These are phyloP conservation scores for Darwinula stevensoni DNA, from an alignment of 2,888 invertebrate species.

Conservation along the genomic window DNA sequence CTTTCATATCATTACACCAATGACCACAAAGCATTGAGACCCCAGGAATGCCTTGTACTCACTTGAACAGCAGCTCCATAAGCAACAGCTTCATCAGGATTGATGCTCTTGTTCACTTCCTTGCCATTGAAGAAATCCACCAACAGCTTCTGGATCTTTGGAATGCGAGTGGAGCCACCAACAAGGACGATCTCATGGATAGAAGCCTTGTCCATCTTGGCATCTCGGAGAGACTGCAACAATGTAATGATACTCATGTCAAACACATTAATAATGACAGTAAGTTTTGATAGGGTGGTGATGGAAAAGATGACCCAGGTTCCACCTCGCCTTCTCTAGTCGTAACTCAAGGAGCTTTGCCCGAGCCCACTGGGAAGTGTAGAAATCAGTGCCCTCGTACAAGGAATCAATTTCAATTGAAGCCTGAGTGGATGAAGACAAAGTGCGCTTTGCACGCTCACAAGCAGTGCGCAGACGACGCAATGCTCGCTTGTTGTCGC, in stretches of 20 bases:
- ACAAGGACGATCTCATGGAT: constrained; percentile 27
- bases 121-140: constrained; percentile 23
- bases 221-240: constrained; percentile 28
- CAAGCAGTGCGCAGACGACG: constrained; percentile 20
- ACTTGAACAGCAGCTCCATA: constrained; percentile 35
- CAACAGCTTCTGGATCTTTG: constrained; percentile 30
- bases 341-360: constrained; percentile 36
- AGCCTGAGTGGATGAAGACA: too few species aligned
- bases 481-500: not conserved
- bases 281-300: too few species aligned
- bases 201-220: constrained; percentile 25
- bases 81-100: constrained; percentile 38
- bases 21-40: too few species aligned
- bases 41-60: too few species aligned
- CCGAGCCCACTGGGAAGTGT: constrained; percentile 21
- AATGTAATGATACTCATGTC: too few species aligned
- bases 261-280: too few species aligned
- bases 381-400: constrained; percentile 22
- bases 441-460: constrained; percentile 8
- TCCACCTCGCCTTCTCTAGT: constrained; percentile 89
- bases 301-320: too few species aligned
- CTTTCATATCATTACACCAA: too few species aligned
- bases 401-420: constrained; percentile 23
- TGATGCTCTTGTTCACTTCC: constrained; percentile 34
- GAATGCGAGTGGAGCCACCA: constrained; percentile 36